Base-by-base conservation (phyloP, 2,113 vertebrate species). In the Tragelaphus scriptus region DNA sequence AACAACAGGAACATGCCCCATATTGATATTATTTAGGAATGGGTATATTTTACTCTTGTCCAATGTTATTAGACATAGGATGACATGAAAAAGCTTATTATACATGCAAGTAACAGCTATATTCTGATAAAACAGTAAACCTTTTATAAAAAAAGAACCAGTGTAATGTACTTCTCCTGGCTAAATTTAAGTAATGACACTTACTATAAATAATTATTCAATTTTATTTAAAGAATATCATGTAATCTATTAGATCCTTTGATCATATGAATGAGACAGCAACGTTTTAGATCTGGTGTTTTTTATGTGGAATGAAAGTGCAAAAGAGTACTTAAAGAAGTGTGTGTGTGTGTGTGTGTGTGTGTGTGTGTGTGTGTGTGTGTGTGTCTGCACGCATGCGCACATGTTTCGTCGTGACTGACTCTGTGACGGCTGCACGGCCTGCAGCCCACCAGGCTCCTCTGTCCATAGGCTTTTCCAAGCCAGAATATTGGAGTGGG, bases 41-140 rank as follows among this genome's bases (percentile, higher is more conserved):
- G 63, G 84, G 15, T 90, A 90, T 95, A 61, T 79, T 40, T 97
- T 58, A 96, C 1, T 65, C 71, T 90, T 95, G 7, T 25, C 36
- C 2, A 61, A 0, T 11, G 14, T 96, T 84, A 55, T 47, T 91
- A 30, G 44, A 94, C 0, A 40, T 91, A 97, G 86, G 47, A 93
- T 12, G 6, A 96, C 44, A 58, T 59, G 21, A 91, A 17, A 30
- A 92, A 89, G 7, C 84, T 53, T 25, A 95, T 90, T 81, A 85
- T 84, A 88, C 71, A 61, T 40, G 36, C 28, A 87, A 87, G 40
- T 89, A 82, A 97, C 23, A 84, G 55, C 2, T 84, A 88, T 89
- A 84, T 94, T 75, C 90, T 89, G n/a, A 51, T 93, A 91, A 97
- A 98, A 96, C 81, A 97, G 85, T 44, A 77, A 63, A 55, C 55